These are phyloP conservation scores for Serranus cabrilla DNA, from an alignment of 2,797 vertebrate genomes.

Conservation along the genomic window DNA sequence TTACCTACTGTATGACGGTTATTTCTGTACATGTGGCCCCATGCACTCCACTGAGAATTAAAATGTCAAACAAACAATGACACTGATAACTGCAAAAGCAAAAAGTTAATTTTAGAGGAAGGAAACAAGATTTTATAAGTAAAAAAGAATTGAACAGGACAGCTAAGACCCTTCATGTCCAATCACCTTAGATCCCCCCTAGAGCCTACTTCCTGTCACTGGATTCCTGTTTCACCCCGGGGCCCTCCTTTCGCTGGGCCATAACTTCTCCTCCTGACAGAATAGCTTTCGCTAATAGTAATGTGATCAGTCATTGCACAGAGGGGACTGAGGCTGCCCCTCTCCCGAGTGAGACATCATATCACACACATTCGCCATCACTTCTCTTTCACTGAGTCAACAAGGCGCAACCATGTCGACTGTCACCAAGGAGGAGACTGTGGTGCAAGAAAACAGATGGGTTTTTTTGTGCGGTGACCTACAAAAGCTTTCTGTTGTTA, in stretches of 20 bases:
- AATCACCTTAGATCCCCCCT: slow-evolving; percentile 65
- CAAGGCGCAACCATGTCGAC: slow-evolving; percentile 46
- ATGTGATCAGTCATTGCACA: slow-evolving; percentile 81
- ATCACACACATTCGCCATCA: slow-evolving; percentile 69
- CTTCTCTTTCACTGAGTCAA: slow-evolving; percentile 65
- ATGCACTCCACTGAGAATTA: background rate
- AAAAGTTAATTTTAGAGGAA: slow-evolving; percentile 22
- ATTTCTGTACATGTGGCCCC: background rate
- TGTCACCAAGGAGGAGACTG: slow-evolving; percentile 22
- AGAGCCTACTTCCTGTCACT: slow-evolving; percentile 60
- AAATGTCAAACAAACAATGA: slow-evolving; percentile 9
- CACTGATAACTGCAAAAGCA: background rate
- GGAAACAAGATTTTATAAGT: slow-evolving; percentile 44
- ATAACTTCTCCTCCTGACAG: slow-evolving; percentile 76
- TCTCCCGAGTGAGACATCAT: slow-evolving; percentile 73
- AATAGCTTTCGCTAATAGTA: slow-evolving; percentile 75
- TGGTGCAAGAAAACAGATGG: slow-evolving; percentile 13
- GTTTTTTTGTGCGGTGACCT: slow-evolving; percentile 36
- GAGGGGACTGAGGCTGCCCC: slow-evolving; percentile 67
- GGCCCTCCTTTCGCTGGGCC: slow-evolving; percentile 50
- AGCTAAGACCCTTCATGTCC: slow-evolving; percentile 62
- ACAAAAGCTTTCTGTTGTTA: slow-evolving; percentile 21
- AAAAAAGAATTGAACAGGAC: slow-evolving; percentile 39
- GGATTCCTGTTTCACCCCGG: slow-evolving; percentile 60
- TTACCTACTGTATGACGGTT: background rate